phyloP scores from a whole-genome alignment of 2,113 vertebrate genomes.

The Tragelaphus scriptus region DNA sequence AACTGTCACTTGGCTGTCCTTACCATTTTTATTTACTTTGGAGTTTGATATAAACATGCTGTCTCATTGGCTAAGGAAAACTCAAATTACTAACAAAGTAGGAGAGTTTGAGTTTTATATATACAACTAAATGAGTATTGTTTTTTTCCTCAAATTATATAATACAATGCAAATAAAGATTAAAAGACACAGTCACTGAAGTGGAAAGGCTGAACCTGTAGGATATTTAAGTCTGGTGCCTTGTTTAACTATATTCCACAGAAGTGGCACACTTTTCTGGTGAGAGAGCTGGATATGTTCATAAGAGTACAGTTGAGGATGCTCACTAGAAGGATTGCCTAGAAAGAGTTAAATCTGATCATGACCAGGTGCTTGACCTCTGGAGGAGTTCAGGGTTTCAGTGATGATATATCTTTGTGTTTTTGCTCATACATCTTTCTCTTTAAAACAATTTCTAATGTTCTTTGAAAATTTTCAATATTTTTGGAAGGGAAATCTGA shows the following conservation, averaged over 20 bases:
- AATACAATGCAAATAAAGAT: neutral
- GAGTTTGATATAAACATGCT: neutral
- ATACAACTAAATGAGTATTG: neutral
- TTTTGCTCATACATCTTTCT: neutral
- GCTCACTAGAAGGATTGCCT: neutral
- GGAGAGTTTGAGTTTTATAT: neutral
- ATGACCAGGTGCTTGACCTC: neutral
- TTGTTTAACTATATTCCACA: neutral
- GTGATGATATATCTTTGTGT: neutral
- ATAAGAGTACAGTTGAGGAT: neutral
- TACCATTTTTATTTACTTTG: neutral
- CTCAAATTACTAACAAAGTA: neutral
- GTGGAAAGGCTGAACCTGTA: neutral
- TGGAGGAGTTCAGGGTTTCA: neutral
- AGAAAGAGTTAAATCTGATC: neutral
- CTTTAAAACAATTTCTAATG: neutral
- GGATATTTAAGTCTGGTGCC: neutral
- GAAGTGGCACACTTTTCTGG: neutral
- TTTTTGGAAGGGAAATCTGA: neutral
- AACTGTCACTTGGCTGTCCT: neutral
- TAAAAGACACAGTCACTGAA: neutral
- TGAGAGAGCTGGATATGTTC: neutral
- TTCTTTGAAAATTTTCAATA: neutral
- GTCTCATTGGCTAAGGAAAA: neutral
- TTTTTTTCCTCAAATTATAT: neutral